Evolutionary conservation across 2,888 invertebrate species (phyloP), one percentile per base, ranked within the genome.

Genomic region (Diadegma fenestrale): DNA sequence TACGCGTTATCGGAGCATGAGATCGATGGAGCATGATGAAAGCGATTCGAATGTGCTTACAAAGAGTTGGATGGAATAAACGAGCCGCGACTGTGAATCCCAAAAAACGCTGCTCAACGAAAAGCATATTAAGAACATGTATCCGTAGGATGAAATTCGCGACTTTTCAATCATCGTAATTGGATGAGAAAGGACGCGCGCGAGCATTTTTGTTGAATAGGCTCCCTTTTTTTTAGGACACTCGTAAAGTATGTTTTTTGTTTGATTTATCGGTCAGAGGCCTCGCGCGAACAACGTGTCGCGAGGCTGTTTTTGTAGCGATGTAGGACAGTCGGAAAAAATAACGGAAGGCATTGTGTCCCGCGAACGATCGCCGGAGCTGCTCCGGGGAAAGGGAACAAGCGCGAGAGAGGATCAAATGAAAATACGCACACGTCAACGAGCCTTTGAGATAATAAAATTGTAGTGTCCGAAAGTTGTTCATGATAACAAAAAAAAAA

Each of bases 401-500:
- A n/a, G n/a, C n/a, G n/a, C n/a, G n/a, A n/a, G 7, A 37, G 37
- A 41, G 12, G 12, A 37, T 37, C 7, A 37, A 30, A 63, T 37
- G 30, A 63, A 63, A 63, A 37, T 58, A 58, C 54, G 22, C 54
- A n/a, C 12, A 58, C 63, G 63, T 33, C n/a, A 41, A 41, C 26
- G 22, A 41, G 37, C 64, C 64, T 41, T 66, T 37, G 63, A 22
- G 43, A 54, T 54, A 72, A 72, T 54, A 72, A 51, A 72, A 54
- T 45, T 51, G 33, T n/a, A 51, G 37, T 54, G 51, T 37, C 37
- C 61, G 51, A 77, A 77, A 77, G 69, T 54, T 69, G 76, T 63
- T 51, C 61, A 37, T 37, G 37, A 37, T 37, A 8, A 37, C 10
- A 37, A 37, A 7, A 10, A 37, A 37, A 7, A 37, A 37, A 7